Evolutionary conservation across 2,113 vertebrate species (phyloP), one percentile per base, ranked within the genome.

Genomic region (Serinus canaria): DNA sequence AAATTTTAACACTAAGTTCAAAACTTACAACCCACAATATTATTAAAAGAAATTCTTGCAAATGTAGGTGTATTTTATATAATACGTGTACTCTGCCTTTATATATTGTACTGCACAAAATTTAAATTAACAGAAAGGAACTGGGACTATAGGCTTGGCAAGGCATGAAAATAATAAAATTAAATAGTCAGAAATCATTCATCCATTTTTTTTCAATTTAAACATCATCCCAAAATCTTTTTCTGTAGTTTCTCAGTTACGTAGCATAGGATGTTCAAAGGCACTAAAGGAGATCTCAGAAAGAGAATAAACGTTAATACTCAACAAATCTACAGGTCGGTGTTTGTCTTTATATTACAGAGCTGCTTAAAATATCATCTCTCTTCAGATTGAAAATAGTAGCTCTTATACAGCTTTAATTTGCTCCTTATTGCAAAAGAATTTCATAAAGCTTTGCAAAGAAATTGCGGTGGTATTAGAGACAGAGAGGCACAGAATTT

Each of bases 291-390:
- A 67, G 62, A 50, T 58, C 47, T 82, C 33, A 28, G 59, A 46
- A 90, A 46, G 8, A 58, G 44, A 69, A 56, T 22, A 47, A 30
- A 20, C 0, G 0, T 30, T 53, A 30, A 41, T 44, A 43, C 47
- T 72, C 52, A 63, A 3, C 46, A 1, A 56, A 39, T 33, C 56
- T 72, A 8, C 19, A 49, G 15, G 25, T 75, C 0, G 0, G 28
- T 82, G 22, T 67, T 91, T 69, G 50, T 59, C 89, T 82, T 94
- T 8, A 3, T 72, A 31, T 55, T 75, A 31, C 41, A 85, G n/a
- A 88, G n/a, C 59, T 53, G 43, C 58, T 85, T 93, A 60, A 90
- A 87, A 58, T 58, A 70, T 11, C 24, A 4, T 13, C 6, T 41
- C 28, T 78, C 63, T 87, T 76, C 53, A 87, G 56, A 41, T 33